Evolutionary conservation across 2,113 vertebrate species (phyloP), one percentile per base, ranked within the genome.

Genomic region (Dasypus novemcinctus): DNA sequence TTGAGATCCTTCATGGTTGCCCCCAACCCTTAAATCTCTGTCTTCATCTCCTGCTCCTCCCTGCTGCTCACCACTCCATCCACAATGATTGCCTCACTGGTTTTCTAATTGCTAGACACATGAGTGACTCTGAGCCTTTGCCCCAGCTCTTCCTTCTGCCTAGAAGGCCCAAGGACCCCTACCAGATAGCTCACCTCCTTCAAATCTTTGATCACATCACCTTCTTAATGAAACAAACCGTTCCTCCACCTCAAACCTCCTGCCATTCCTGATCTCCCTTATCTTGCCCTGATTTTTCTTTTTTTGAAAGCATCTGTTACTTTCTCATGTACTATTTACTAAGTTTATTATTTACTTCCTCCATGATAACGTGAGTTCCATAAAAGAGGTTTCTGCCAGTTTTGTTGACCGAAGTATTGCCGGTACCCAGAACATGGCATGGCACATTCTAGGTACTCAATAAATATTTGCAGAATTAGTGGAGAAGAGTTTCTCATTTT

Each of bases 381-480:
- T 29, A 33, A 84, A 54, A 78, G 43, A 83, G 9, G 46, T 63
- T 81, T 78, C 79, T 78, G 13, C 41, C 83, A 64, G 1, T 85
- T 90, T 93, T 23, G 10, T 63, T 87, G 20, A 64, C 63, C 8
- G n/a, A 7, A 29, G 4, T 54, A 36, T 78, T 76, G 12, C 27
- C 69, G 43, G 54, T 88, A 8, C 38, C 64, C 38, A 9, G 36
- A 79, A 68, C 18, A 91, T 49, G 68, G 17, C 17, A 7, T 49
- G 1, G 15, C 33, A 46, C 11, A 9, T 52, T 43, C 3, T 52
- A 79, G 46, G 31, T 78, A 17, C 69, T 72, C 82, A 78, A 20
- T 76, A 87, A 79, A 87, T 88, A 83, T 59, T 79, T 61, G 6
- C 57, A 49, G 31, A 46, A 85, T 95, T 49, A 85, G 64, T 85